A percentile compares a stretch with the other conserved stretches of the same genome.
Conservation (phyloP, 2,888 invertebrate genomes). For the Cyrtodaria siliqua region DNA sequence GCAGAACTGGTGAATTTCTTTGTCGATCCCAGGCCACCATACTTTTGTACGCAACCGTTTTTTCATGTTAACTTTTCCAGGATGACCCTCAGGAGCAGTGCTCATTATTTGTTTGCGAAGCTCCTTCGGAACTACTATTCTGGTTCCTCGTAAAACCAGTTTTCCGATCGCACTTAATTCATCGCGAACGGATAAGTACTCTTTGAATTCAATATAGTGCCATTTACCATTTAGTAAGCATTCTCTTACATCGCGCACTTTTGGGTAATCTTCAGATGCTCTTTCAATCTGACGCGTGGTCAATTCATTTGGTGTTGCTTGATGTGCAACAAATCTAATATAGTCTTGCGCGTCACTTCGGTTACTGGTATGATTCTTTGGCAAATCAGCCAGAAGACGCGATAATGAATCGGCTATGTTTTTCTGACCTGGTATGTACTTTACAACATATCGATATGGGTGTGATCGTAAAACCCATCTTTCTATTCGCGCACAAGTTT, state of each 20-base stretch:
- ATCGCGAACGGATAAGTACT: slow-evolving; percentile 7
- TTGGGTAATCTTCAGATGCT: slow-evolving; percentile 19
- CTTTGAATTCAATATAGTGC: too few species aligned
- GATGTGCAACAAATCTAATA: background rate
- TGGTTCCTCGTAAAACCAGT: too few species aligned
- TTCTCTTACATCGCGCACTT: slow-evolving; percentile 4
- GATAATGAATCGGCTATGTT: slow-evolving; percentile 48
- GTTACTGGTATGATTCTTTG: background rate
- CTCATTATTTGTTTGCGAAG: slow-evolving; percentile 23
- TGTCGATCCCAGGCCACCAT: too few species aligned
- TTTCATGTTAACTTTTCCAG: slow-evolving; percentile 46
- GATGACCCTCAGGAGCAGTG: slow-evolving; percentile 56
- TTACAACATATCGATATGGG: slow-evolving; percentile 47
- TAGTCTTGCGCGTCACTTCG: background rate
- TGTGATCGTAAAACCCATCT: slow-evolving; percentile 65
- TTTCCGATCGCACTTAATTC: slow-evolving; percentile 2
- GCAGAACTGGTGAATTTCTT: slow-evolving; percentile 15
- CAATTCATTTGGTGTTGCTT: slow-evolving; percentile 7
- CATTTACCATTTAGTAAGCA: too few species aligned
- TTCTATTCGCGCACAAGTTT: slow-evolving; percentile 69
- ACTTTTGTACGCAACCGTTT: too few species aligned
- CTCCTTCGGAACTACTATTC: too few species aligned
- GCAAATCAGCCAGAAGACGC: slow-evolving; percentile 9
- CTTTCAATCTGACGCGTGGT: too few species aligned
- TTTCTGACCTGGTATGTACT: slow-evolving; percentile 30